Percentiles rank a stretch among this genome's conserved stretches.
Conservation (phyloP, 1,140 invertebrate genomes). For the Xylocopa sonorina region DNA sequence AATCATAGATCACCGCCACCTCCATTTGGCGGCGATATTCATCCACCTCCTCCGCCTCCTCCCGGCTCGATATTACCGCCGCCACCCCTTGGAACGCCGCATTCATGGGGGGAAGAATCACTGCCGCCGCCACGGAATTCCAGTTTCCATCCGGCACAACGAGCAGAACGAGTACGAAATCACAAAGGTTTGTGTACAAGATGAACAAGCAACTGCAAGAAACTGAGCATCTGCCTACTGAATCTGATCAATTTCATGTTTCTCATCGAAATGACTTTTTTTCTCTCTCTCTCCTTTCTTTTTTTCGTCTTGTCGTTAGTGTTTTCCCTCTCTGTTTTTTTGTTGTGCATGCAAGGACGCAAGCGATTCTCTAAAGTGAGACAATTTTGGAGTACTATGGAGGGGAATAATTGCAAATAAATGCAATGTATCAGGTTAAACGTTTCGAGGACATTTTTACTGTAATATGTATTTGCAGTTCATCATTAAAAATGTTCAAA, state of each 20-base stretch:
- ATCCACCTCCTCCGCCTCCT: conserved; percentile 61
- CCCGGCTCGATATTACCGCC: conserved; percentile 67
- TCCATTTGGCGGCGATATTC: conserved; percentile 70
- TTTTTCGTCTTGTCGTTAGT: conserved; percentile 46
- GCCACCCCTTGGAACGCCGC: conserved; percentile 63
- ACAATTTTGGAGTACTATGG: conserved; percentile 82
- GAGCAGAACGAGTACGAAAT: conserved; percentile 74
- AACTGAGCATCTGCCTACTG: conserved; percentile 3
- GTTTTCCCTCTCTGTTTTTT: conserved; percentile 63
- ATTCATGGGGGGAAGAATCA: conserved; percentile 74
- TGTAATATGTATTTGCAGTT: neutral
- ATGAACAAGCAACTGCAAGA: conserved; percentile 31
- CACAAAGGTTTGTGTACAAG: conserved; percentile 78
- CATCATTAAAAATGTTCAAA: conserved; percentile 29
- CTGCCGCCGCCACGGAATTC: conserved; percentile 70
- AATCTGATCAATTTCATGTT: conserved; percentile 22
- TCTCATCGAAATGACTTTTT: conserved; percentile 1
- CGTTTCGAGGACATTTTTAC: conserved; percentile 49
- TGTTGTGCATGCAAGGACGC: conserved; percentile 80
- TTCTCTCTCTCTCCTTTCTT: conserved; percentile 14
- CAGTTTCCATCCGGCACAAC: conserved; percentile 72
- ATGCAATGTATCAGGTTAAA: conserved; percentile 61
- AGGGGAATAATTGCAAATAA: conserved; percentile 79
- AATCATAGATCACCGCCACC: conserved; percentile 67
- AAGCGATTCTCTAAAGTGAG: conserved; percentile 81